Evolutionary conservation across 2,888 invertebrate genomes (phyloP).

Genomic region (Lithophane semibrunnea): DNA sequence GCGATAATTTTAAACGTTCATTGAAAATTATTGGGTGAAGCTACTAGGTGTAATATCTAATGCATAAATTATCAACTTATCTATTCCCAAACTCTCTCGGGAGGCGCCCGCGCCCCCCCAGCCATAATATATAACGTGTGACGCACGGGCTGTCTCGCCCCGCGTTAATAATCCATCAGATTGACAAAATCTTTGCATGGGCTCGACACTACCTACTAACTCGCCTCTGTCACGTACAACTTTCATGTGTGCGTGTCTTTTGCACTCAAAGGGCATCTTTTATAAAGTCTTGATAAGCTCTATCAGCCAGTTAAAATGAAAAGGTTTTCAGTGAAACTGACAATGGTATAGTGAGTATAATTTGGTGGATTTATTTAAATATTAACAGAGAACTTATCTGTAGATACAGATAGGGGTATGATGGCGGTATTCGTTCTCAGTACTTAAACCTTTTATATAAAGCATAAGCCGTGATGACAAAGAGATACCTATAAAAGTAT

Average conservation of each 20-base stretch:
- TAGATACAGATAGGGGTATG: slow-evolving; percentile 45
- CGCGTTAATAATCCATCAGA: slow-evolving; percentile 83
- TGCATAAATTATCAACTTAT: slow-evolving; percentile 84
- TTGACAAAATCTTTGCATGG: slow-evolving; percentile 81
- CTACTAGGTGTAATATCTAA: slow-evolving; percentile 74
- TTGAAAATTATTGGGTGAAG: slow-evolving; percentile 67
- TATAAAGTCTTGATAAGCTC: slow-evolving; percentile 74
- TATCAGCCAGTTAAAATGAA: slow-evolving; percentile 73
- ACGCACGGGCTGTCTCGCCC: slow-evolving; percentile 73
- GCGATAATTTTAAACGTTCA: slow-evolving; percentile 54
- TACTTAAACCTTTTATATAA: slow-evolving; percentile 30
- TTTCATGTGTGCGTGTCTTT: slow-evolving; percentile 66
- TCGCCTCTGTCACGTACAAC: slow-evolving; percentile 65
- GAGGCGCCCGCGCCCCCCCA: slow-evolving; percentile 70
- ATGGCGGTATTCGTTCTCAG: slow-evolving; percentile 41
- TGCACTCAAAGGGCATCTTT: slow-evolving; percentile 72
- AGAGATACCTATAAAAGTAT: slow-evolving; percentile 17
- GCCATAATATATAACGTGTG: slow-evolving; percentile 74
- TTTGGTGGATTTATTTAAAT: slow-evolving; percentile 69
- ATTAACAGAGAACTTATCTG: slow-evolving; percentile 49
- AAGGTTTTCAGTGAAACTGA: slow-evolving; percentile 72
- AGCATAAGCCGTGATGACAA: slow-evolving; percentile 27
- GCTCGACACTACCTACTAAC: slow-evolving; percentile 66
- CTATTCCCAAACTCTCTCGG: slow-evolving; percentile 74
- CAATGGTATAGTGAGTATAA: slow-evolving; percentile 62